Base-by-base conservation (phyloP, 2,797 vertebrate genomes). In the Onychomys arenicola region DNA sequence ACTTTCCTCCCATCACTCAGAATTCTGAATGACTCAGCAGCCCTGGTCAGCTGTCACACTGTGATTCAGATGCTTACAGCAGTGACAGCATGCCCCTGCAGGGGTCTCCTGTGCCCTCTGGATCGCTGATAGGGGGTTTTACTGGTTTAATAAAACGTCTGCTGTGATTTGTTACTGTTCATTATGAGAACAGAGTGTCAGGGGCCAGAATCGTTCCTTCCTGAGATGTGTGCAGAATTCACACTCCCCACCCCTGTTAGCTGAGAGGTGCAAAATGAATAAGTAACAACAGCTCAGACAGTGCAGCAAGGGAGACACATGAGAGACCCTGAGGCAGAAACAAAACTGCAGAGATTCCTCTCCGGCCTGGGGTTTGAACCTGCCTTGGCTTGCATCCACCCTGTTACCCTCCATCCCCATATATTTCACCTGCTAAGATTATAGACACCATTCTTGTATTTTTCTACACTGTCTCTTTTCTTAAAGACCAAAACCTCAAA, bases 81-180 rank as follows among this genome's bases (percentile, higher is more conserved):
- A 21, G 34, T 37, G 90, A 90, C 34, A 37, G 49, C 2, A 19
- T 92, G 43, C 43, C 80, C 5, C 40, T 57, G 37, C 32, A 52
- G 83, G 27, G 25, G 83, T 37, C 14, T 2, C 7, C 16, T 67
- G 27, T 86, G 40, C 5, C 57, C 21, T 96, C 29, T 61, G 27
- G 85, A 88, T 32, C 37, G 52, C 29, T 27, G 81, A 69, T 59
- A 40, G 29, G 43, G 65, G 46, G 13, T 49, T 75, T 92, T 2
- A 71, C 29, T 93, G 23, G 29, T 61, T 90, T 83, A 83, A 91
- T 83, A 37, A 75, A 67, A 52, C 61, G 77, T 75, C 55, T 52
- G 49, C 16, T 80, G 27, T 78, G 63, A 76, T 84, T 59, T 77
- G 2, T 34, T 52, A 84, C 37, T 67, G 9, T 19, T 46, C 55